Evolutionary conservation across 1,140 invertebrate species (phyloP).

Genomic region (Caerostris darwini): DNA sequence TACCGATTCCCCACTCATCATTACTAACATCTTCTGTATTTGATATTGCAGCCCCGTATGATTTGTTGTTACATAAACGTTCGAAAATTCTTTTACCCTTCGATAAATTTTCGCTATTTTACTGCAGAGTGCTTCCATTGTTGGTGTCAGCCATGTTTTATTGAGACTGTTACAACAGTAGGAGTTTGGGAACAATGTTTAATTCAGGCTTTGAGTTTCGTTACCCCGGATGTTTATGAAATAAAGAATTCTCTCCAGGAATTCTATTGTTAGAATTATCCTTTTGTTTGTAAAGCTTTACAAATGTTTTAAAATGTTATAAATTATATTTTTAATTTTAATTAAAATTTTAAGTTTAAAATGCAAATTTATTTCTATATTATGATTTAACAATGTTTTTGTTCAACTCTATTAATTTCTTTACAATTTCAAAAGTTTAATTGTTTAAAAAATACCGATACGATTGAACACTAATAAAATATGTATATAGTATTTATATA

Average conservation of each 20-base stretch:
- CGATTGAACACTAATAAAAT: too few relatives aligned
- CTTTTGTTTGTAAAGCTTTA: too few relatives aligned
- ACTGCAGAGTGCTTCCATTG: background rate
- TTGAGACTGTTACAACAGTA: too few relatives aligned
- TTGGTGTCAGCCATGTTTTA: background rate
- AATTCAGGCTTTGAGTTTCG: background rate
- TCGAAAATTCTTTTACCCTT: background rate
- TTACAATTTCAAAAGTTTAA: too few relatives aligned
- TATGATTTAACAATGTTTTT: too few relatives aligned
- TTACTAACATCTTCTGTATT: background rate
- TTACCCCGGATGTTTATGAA: background rate
- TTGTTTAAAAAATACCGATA: too few relatives aligned
- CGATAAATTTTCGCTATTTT: slow-evolving; percentile 16
- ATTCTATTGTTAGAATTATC: background rate
- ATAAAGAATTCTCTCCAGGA: background rate
- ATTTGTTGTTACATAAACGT: slow-evolving; percentile 5
- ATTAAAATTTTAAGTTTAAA: too few relatives aligned
- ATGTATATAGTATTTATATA: too few relatives aligned
- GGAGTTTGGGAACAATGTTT: background rate
- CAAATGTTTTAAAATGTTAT: too few relatives aligned
- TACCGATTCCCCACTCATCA: background rate
- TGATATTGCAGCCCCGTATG: slow-evolving; percentile 29
- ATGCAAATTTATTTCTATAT: too few relatives aligned
- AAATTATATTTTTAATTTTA: too few relatives aligned
- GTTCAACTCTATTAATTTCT: too few relatives aligned